phyloP scores from a whole-genome alignment of 2,888 invertebrate species.

The Cordilura impudica region DNA sequence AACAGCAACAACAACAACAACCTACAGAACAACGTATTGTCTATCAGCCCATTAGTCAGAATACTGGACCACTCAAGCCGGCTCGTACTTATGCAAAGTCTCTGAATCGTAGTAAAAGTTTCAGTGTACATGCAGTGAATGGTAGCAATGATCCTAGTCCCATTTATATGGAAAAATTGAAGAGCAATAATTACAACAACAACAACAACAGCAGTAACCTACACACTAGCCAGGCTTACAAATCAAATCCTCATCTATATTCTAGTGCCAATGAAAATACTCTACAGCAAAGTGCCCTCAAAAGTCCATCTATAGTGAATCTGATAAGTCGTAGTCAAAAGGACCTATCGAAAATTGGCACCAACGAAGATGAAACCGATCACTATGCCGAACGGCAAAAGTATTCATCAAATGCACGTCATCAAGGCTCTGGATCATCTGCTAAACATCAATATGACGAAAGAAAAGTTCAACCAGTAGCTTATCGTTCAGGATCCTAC shows the following conservation, averaged over 20 bases:
- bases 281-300: constrained; percentile 78
- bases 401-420: constrained; percentile 30
- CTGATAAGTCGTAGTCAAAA: constrained; percentile 90
- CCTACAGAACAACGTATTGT: constrained; percentile 79
- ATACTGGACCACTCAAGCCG: constrained; percentile 85
- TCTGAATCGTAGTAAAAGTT: constrained; percentile 89
- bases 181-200: constrained; percentile 72
- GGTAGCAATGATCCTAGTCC: constrained; percentile 79
- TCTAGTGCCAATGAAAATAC: constrained; percentile 71
- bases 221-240: constrained; percentile 80
- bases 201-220: constrained; percentile 61
- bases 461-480: constrained; percentile 21
- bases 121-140: constrained; percentile 86
- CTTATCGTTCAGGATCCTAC: constrained; percentile 40
- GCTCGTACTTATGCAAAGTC: constrained; percentile 86
- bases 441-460: constrained; percentile 31
- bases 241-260: constrained; percentile 88
- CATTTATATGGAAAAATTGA: constrained; percentile 76
- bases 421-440: background rate
- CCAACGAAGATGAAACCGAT: constrained; percentile 64
- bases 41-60: constrained; percentile 83
- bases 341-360: constrained; percentile 83
- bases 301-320: constrained; percentile 92
- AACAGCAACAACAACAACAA: constrained; percentile 62
- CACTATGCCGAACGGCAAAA: constrained; percentile 40